Evolutionary conservation across 2,888 invertebrate species (phyloP).

Genomic region (Craniophora ligustri): DNA sequence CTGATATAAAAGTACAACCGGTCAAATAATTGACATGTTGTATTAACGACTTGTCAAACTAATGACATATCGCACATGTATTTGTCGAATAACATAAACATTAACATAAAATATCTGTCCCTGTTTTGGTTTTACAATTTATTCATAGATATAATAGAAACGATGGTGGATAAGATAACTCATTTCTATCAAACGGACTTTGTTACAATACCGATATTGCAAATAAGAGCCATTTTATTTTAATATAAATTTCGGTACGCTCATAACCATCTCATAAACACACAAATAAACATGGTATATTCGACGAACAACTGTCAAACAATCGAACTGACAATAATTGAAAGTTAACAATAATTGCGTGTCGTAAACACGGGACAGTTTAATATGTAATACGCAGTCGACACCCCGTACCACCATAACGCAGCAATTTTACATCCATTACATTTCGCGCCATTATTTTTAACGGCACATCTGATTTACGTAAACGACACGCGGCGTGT

Average conservation of each 20-base stretch:
- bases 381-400: conserved; percentile 47
- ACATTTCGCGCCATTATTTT: conserved; percentile 71
- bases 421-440: conserved; percentile 57
- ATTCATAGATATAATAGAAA: too few relatives aligned
- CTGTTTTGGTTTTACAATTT: too few relatives aligned
- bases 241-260: neutral
- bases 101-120: too few relatives aligned
- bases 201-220: too few relatives aligned
- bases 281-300: conserved; percentile 12
- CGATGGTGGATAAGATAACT: too few relatives aligned
- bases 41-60: too few relatives aligned
- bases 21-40: too few relatives aligned
- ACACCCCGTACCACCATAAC: conserved; percentile 42
- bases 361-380: conserved; percentile 50
- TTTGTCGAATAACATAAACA: too few relatives aligned
- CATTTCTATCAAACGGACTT: too few relatives aligned
- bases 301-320: conserved; percentile 54
- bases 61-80: too few relatives aligned
- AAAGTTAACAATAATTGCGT: conserved; percentile 54
- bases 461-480: conserved; percentile 72
- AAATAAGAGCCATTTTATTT: neutral
- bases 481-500: conserved; percentile 53
- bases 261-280: conserved; percentile 6
- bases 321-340: conserved; percentile 50
- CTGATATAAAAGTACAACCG: too few relatives aligned